phyloP scores from a whole-genome alignment of 2,113 vertebrate genomes.

The Gobiocypris rarus region DNA sequence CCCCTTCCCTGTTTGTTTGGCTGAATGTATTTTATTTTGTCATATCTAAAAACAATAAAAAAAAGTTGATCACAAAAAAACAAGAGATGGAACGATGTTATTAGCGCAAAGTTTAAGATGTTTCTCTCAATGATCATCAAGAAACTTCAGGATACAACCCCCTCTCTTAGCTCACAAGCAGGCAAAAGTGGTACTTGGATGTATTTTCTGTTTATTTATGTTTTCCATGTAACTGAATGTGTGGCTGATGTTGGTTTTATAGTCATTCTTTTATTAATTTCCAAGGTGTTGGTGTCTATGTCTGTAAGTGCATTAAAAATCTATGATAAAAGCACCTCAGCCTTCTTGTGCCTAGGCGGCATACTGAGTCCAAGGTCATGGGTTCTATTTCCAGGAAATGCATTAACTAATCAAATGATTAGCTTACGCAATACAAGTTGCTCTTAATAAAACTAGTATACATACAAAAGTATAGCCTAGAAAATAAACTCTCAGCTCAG shows the following conservation, averaged over 20 bases:
- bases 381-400: background rate
- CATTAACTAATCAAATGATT: background rate
- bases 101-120: background rate
- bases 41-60: too few species aligned
- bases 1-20: too few species aligned
- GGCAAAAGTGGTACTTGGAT: background rate
- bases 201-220: background rate
- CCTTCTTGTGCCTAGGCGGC: background rate
- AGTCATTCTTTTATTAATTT: background rate
- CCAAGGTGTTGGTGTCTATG: background rate
- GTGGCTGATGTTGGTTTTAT: background rate
- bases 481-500: background rate
- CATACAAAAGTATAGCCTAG: background rate
- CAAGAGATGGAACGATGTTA: too few species aligned
- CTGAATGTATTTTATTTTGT: too few species aligned
- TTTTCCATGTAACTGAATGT: background rate
- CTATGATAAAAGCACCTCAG: background rate
- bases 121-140: background rate
- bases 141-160: background rate
- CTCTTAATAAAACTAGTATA: background rate
- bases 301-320: background rate
- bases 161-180: background rate
- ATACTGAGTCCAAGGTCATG: background rate
- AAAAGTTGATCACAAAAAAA: too few species aligned
- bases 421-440: background rate